phyloP scores from a whole-genome alignment of 2,888 invertebrate species.

The Epinotia ramella region DNA sequence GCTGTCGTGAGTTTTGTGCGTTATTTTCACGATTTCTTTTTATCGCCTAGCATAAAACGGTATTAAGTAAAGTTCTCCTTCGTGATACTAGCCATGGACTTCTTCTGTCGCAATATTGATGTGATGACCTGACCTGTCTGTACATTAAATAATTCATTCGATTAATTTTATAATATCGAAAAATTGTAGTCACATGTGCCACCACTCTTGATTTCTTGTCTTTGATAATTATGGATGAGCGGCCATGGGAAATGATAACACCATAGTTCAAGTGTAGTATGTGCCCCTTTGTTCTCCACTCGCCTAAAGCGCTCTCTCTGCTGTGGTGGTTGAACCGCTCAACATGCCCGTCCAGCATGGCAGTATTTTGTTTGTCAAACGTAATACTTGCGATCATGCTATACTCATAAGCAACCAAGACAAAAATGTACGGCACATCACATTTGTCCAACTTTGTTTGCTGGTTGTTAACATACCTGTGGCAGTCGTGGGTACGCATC shows the following conservation, averaged over 20 bases:
- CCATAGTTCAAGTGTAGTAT: too few relatives aligned
- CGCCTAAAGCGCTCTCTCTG: not conserved
- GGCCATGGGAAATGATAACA: not conserved
- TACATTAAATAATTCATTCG: too few relatives aligned
- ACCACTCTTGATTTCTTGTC: too few relatives aligned
- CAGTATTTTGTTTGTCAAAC: too few relatives aligned
- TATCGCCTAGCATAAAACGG: not conserved
- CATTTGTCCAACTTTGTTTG: too few relatives aligned
- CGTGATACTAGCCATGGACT: not conserved
- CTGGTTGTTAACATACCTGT: not conserved
- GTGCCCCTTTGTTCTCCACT: not conserved
- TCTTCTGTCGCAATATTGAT: not conserved
- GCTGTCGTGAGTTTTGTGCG: not conserved
- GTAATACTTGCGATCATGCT: too few relatives aligned
- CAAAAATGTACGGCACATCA: not conserved
- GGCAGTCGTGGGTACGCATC: too few relatives aligned
- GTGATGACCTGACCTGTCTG: not conserved
- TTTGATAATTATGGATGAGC: too few relatives aligned
- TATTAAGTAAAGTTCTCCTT: not conserved
- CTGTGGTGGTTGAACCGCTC: not conserved
- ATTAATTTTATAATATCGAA: not conserved
- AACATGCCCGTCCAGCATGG: not conserved
- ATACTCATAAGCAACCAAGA: not conserved
- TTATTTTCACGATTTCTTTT: constrained; percentile 1
- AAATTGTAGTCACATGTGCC: not conserved